Percentiles rank a stretch among this genome's conserved stretches.
phyloP scores from a whole-genome alignment of 2,113 vertebrate species.

The Lipophrys pholis region DNA sequence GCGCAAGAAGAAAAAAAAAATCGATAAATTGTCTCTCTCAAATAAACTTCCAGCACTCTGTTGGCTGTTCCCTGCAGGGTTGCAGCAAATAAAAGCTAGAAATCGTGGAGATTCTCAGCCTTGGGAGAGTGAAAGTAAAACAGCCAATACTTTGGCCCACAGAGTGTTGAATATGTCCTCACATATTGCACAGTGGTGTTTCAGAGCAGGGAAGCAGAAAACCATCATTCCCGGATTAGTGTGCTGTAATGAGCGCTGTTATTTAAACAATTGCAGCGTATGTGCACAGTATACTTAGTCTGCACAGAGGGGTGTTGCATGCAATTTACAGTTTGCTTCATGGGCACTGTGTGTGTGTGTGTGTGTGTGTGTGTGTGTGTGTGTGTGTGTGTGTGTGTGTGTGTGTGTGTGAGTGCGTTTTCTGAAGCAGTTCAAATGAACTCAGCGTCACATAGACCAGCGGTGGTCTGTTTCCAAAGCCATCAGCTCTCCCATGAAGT shows the following conservation, averaged over 20 bases:
- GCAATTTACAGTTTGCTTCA: conserved; percentile 2
- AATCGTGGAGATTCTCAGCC: conserved; percentile 2
- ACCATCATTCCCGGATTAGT: conserved; percentile 7
- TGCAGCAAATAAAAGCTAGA: conserved; percentile 13
- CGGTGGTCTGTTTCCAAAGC: conserved; percentile 59
- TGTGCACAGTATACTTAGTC: neutral
- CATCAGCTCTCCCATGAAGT: conserved; percentile 62
- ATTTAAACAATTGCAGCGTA: conserved; percentile 10
- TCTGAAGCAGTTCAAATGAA: conserved; percentile 38
- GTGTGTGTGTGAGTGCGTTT: neutral
- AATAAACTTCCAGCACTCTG: conserved; percentile 17
- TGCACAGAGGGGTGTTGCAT: neutral
- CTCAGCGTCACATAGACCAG: conserved; percentile 13
- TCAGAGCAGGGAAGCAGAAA: conserved; percentile 1
- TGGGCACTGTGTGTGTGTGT: conserved; percentile 8
- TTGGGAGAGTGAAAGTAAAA: conserved; percentile 1
- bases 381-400: conserved; percentile 2
- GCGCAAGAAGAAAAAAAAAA: conserved; percentile 8
- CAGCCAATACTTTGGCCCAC: neutral
- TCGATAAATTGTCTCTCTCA: conserved; percentile 38
- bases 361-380: neutral
- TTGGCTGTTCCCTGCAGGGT: conserved; percentile 9
- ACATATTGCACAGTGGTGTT: conserved; percentile 12
- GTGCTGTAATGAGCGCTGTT: neutral
- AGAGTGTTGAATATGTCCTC: neutral